Evolutionary conservation across 2,797 vertebrate species (phyloP).

Genomic region (Glyptemys insculpta): DNA sequence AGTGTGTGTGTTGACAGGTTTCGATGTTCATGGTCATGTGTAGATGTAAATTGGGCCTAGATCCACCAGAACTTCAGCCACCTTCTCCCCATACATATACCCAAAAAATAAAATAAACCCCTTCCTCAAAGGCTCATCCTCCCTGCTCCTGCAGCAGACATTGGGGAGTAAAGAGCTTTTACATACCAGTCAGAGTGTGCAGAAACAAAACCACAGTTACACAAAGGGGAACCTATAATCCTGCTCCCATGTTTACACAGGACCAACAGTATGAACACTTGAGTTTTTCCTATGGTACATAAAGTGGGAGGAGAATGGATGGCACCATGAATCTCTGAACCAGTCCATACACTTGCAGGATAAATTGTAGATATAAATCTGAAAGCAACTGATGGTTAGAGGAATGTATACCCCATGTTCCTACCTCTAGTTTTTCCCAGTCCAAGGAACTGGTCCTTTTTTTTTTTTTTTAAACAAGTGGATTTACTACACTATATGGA

Average conservation of each 20-base stretch:
- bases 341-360: neutral
- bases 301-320: neutral
- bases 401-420: neutral
- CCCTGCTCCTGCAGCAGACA: neutral
- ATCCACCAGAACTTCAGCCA: neutral
- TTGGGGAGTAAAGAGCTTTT: neutral
- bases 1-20: neutral
- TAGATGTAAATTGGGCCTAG: neutral
- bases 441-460: neutral
- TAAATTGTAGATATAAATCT: neutral
- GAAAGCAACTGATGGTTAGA: neutral
- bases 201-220: neutral
- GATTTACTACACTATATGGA: neutral
- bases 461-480: neutral
- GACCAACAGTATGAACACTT: neutral
- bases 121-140: neutral
- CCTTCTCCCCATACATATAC: neutral
- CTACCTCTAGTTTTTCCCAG: neutral
- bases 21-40: neutral
- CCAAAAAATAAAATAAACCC: neutral
- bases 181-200: neutral
- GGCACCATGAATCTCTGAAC: neutral
- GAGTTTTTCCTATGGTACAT: neutral
- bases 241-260: neutral
- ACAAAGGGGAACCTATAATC: neutral